A percentile compares a stretch with the other conserved stretches of the same genome.
These are phyloP conservation scores for Sussaba pulchella DNA, from an alignment of 2,888 invertebrate genomes.

Conservation along the genomic window DNA sequence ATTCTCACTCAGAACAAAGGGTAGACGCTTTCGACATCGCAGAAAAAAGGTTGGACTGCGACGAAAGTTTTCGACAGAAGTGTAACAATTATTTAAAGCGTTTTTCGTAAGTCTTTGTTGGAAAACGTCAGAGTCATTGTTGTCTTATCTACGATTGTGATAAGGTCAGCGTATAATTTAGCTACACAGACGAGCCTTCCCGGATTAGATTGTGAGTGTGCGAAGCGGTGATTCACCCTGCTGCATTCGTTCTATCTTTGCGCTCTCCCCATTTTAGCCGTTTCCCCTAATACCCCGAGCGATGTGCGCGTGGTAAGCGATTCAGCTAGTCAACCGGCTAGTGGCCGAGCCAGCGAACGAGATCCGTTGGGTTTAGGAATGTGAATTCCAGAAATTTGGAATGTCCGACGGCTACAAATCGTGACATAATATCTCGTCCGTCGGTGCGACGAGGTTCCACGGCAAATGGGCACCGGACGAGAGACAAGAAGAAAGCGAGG, in stretches of 20 bases:
- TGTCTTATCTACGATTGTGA: not conserved
- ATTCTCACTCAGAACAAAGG: too few species aligned
- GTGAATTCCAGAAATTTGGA: slow-evolving; percentile 59
- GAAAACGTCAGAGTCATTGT: too few species aligned
- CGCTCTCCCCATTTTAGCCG: slow-evolving; percentile 4
- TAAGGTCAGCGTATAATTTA: not conserved
- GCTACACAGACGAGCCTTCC: not conserved
- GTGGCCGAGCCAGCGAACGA: slow-evolving; percentile 5
- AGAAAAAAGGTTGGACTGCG: too few species aligned
- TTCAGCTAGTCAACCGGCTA: not conserved
- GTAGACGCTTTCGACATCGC: too few species aligned
- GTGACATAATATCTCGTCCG: slow-evolving; percentile 69
- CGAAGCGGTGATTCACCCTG: slow-evolving; percentile 43
- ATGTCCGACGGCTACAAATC: slow-evolving; percentile 68
- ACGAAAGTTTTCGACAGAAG: too few species aligned
- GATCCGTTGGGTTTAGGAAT: slow-evolving; percentile 10
- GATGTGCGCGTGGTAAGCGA: slow-evolving; percentile 14
- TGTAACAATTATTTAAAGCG: too few species aligned
- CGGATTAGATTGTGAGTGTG: slow-evolving; percentile 20
- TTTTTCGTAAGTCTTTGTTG: too few species aligned
- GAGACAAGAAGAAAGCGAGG: slow-evolving; percentile 49
- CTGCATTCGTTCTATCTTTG: slow-evolving; percentile 33
- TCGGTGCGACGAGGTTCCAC: slow-evolving; percentile 34
- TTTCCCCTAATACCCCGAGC: slow-evolving; percentile 45
- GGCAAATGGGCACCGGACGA: slow-evolving; percentile 48